A percentile compares a stretch with the other conserved stretches of the same genome.
These are phyloP conservation scores for Gymnarchus niloticus DNA, from an alignment of 2,113 vertebrate genomes.

Conservation along the genomic window DNA sequence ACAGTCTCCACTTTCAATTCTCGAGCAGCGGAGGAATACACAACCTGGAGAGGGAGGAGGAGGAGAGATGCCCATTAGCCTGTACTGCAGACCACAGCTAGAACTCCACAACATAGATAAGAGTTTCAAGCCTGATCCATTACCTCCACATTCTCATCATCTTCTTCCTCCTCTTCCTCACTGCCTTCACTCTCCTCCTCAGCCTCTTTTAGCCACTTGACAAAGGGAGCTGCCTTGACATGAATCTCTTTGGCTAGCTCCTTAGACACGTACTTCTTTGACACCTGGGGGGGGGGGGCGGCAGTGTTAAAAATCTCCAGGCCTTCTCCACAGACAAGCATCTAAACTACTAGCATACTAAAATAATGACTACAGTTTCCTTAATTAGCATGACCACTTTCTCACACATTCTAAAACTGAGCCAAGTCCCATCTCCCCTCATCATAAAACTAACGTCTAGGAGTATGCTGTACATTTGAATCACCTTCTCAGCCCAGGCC, in stretches of 20 bases:
- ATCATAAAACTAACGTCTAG: neutral
- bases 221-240: conserved; percentile 89
- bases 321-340: neutral
- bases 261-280: conserved; percentile 96
- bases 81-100: neutral
- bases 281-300: conserved; percentile 63
- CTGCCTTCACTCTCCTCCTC: conserved; percentile 94
- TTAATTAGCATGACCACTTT: neutral
- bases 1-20: conserved; percentile 93
- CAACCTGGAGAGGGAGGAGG: conserved; percentile 69
- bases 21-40: conserved; percentile 85
- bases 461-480: neutral
- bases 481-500: conserved; percentile 92
- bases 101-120: neutral
- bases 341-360: neutral
- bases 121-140: neutral
- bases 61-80: neutral
- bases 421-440: neutral
- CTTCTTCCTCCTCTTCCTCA: conserved; percentile 73
- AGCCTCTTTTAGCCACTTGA: conserved; percentile 96
- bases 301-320: neutral
- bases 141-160: conserved; percentile 87
- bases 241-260: conserved; percentile 98
- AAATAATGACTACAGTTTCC: neutral
- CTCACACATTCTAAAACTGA: neutral